phyloP scores from a whole-genome alignment of 2,888 invertebrate species.

The Dynastes hyllus region DNA sequence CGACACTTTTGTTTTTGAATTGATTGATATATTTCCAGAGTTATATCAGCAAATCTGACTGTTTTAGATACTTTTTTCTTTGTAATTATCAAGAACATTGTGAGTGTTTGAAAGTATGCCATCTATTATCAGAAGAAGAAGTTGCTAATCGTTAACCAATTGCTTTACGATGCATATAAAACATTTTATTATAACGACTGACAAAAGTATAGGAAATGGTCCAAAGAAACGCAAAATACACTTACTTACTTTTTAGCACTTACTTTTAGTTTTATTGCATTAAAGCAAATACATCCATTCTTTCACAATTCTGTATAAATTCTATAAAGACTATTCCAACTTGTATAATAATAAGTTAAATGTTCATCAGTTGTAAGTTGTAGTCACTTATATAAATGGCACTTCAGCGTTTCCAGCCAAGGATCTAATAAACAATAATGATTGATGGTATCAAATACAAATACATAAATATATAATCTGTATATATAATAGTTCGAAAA shows the following conservation, averaged over 20 bases:
- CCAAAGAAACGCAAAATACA: too few relatives aligned
- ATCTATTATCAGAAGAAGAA: too few relatives aligned
- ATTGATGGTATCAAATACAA: constrained; percentile 18
- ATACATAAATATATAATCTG: constrained; percentile 37
- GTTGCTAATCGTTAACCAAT: too few relatives aligned
- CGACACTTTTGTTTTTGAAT: too few relatives aligned
- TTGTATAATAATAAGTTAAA: constrained; percentile 23
- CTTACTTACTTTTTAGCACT: constrained; percentile 10
- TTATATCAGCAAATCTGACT: too few relatives aligned
- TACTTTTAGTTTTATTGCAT: constrained; percentile 49
- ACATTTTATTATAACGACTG: too few relatives aligned
- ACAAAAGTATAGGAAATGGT: too few relatives aligned
- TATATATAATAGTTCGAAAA: constrained; percentile 16
- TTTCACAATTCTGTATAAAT: constrained; percentile 46
- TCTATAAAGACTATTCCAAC: constrained; percentile 38
- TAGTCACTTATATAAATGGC: constrained; percentile 39
- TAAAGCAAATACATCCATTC: constrained; percentile 41
- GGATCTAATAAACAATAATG: background rate
- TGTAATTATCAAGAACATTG: too few relatives aligned
- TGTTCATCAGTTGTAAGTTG: constrained; percentile 17
- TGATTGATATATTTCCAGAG: too few relatives aligned
- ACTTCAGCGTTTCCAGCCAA: constrained; percentile 39
- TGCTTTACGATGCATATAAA: too few relatives aligned
- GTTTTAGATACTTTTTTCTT: too few relatives aligned
- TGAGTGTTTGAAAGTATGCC: too few relatives aligned